Percentiles rank a stretch among this genome's conserved stretches.
phyloP scores from a whole-genome alignment of 2,113 vertebrate species.

The Egretta garzetta region DNA sequence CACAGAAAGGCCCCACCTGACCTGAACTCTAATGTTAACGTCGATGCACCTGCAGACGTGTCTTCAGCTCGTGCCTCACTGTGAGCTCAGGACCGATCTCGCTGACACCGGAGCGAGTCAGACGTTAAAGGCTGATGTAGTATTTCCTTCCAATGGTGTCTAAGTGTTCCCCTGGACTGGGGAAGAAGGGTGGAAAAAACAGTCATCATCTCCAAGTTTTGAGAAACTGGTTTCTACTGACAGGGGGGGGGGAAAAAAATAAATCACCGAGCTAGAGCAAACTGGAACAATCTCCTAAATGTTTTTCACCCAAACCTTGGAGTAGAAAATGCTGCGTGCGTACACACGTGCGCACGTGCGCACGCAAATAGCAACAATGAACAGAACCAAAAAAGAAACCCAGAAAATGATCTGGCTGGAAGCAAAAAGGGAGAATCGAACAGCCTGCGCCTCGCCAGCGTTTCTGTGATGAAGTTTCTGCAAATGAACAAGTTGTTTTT shows the following conservation, averaged over 20 bases:
- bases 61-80: neutral
- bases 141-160: neutral
- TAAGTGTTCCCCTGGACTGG: neutral
- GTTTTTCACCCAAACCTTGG: neutral
- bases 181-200: neutral
- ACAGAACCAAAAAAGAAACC: neutral
- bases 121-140: neutral
- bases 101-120: accelerated
- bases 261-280: neutral
- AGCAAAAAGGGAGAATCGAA: neutral
- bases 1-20: neutral
- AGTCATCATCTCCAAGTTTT: neutral
- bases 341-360: neutral
- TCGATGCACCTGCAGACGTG: neutral
- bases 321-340: neutral
- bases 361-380: neutral
- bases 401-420: neutral
- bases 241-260: neutral
- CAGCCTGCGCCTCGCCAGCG: neutral
- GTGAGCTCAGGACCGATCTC: accelerated
- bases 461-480: neutral
- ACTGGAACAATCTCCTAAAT: neutral
- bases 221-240: neutral
- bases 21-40: neutral
- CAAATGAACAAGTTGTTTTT: conserved; percentile 3